A percentile compares a stretch with the other conserved stretches of the same genome.
These are phyloP conservation scores for Drosophila lacertosa DNA, from an alignment of 1,140 invertebrate species.

Conservation along the genomic window DNA sequence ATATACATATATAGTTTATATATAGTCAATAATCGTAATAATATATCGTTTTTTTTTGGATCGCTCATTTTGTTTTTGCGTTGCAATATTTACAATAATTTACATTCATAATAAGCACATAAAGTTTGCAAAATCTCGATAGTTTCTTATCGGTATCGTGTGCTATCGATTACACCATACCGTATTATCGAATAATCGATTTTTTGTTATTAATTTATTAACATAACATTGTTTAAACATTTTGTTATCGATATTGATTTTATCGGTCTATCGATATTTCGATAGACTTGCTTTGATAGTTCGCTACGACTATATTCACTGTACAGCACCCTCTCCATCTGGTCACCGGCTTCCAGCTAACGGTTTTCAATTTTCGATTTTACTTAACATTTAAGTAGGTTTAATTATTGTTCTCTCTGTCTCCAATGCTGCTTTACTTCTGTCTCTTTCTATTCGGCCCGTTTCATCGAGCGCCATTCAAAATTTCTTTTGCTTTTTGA, in stretches of 20 bases:
- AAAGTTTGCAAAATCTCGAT: slow-evolving; percentile 43
- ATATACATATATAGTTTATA: slow-evolving; percentile 32
- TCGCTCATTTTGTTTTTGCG: not conserved
- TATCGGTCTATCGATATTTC: slow-evolving; percentile 9
- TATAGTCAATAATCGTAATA: slow-evolving; percentile 38
- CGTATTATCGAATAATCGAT: slow-evolving; percentile 1
- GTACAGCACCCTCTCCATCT: slow-evolving; percentile 54
- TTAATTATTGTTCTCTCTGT: slow-evolving; percentile 80
- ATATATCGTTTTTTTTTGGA: not conserved
- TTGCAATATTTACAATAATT: slow-evolving; percentile 67
- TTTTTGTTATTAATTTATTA: not conserved
- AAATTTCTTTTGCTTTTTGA: slow-evolving; percentile 20
- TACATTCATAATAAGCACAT: slow-evolving; percentile 73
- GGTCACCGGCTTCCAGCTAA: slow-evolving; percentile 23
- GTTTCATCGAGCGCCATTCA: slow-evolving; percentile 4
- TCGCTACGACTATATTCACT: slow-evolving; percentile 37
- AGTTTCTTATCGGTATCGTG: too few relatives aligned
- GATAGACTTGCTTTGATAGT: slow-evolving; percentile 30
- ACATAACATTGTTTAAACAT: not conserved
- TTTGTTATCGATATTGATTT: slow-evolving; percentile 2
- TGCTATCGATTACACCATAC: slow-evolving; percentile 8
- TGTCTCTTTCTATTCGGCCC: slow-evolving; percentile 22
- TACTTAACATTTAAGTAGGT: slow-evolving; percentile 58
- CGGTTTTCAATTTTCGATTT: slow-evolving; percentile 6
- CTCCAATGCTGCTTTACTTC: slow-evolving; percentile 12